Conservation (phyloP, 2,888 invertebrate species). For the Acanthosepion pharaonis region DNA sequence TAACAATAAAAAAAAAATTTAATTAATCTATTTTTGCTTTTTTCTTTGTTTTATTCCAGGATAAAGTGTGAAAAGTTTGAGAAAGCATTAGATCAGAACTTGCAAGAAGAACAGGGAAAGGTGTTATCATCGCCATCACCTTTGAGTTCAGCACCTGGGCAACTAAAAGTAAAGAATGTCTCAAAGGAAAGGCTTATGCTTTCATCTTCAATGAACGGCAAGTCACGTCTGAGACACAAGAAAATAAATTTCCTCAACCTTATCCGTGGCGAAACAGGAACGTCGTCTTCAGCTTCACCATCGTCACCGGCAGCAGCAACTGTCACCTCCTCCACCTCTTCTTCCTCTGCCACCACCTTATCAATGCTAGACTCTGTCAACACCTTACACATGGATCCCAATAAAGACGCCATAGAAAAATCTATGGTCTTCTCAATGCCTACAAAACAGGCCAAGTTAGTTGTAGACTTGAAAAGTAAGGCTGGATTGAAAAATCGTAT, state of each 20-base stretch:
- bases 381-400: neutral
- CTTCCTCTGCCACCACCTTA: neutral
- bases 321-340: neutral
- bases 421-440: neutral
- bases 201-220: neutral
- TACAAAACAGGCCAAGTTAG: neutral
- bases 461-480: neutral
- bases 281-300: neutral
- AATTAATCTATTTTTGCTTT: neutral
- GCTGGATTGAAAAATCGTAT: neutral
- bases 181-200: neutral
- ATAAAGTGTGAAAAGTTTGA: slow-evolving; percentile 1
- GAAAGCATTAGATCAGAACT: no score
- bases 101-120: neutral
- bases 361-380: neutral
- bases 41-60: neutral
- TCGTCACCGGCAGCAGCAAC: neutral
- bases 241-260: slow-evolving; percentile 71
- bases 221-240: slow-evolving; percentile 65
- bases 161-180: neutral
- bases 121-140: neutral
- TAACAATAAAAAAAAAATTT: no score
- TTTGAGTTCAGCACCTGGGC: neutral
- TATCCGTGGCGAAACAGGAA: slow-evolving; percentile 58
- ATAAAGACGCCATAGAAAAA: neutral